Evolutionary conservation across 92 coral and sea anemone species (phyloP).

Genomic region (Chrysogorgia sp.): DNA sequence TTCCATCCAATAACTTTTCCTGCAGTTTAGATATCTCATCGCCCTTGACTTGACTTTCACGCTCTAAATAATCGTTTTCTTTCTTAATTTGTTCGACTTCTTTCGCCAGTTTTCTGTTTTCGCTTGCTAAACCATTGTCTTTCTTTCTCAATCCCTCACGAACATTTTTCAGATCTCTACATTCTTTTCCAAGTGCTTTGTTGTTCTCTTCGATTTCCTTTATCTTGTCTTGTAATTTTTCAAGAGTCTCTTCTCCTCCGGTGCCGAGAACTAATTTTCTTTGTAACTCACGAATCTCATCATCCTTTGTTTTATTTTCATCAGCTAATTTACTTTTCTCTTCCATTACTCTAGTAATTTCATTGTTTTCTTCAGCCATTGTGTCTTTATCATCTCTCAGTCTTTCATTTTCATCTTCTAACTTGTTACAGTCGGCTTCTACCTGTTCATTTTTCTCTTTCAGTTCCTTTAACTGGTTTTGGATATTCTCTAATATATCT

Average conservation of each 20-base stretch:
- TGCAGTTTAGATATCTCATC: slow-evolving; percentile 62
- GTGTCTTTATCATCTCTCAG: slow-evolving; percentile 76
- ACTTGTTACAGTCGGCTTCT: slow-evolving; percentile 22
- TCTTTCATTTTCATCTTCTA: slow-evolving; percentile 63
- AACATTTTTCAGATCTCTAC: slow-evolving; percentile 59
- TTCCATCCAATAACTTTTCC: slow-evolving; percentile 34
- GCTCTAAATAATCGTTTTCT: slow-evolving; percentile 60
- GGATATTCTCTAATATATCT: neutral
- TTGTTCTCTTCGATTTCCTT: slow-evolving; percentile 37
- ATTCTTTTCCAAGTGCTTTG: slow-evolving; percentile 6
- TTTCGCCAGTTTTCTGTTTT: neutral
- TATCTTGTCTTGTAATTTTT: slow-evolving; percentile 64
- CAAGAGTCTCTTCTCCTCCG: slow-evolving; percentile 55
- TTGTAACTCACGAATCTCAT: neutral
- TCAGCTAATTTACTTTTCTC: slow-evolving; percentile 57
- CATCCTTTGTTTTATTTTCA: slow-evolving; percentile 40
- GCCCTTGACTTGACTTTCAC: slow-evolving; percentile 58
- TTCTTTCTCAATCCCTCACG: neutral
- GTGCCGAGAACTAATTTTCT: neutral
- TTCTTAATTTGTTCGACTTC: slow-evolving; percentile 13
- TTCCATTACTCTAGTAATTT: slow-evolving; percentile 53
- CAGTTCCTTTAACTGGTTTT: slow-evolving; percentile 26
- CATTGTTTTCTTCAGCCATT: slow-evolving; percentile 39
- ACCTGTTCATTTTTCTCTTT: slow-evolving; percentile 65
- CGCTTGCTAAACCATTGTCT: neutral